phyloP scores from a whole-genome alignment of 2,888 invertebrate species.

The Napeogenes sylphis region DNA sequence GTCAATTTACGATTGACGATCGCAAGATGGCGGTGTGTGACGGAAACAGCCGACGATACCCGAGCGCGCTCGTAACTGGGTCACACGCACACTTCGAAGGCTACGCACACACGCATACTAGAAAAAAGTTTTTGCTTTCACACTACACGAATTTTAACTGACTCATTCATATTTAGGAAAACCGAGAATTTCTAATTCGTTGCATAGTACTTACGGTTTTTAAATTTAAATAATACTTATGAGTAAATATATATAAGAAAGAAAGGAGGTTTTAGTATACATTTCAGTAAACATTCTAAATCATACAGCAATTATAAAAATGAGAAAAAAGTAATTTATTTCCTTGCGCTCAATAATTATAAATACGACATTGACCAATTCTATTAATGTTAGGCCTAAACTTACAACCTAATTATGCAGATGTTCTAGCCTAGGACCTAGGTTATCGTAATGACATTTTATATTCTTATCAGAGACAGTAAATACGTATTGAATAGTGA shows the following conservation, averaged over 20 bases:
- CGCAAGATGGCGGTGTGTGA: constrained; percentile 62
- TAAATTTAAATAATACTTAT: not conserved
- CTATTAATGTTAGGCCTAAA: constrained; percentile 40
- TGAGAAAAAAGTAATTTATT: constrained; percentile 46
- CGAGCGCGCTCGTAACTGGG: constrained; percentile 72
- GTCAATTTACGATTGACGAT: constrained; percentile 50
- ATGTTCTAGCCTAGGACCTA: constrained; percentile 22
- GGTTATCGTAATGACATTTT: not conserved
- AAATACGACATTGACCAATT: constrained; percentile 39
- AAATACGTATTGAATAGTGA: not conserved
- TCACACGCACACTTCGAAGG: constrained; percentile 64
- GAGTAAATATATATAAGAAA: not conserved
- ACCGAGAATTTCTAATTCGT: not conserved
- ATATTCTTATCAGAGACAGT: not conserved
- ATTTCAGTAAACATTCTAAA: not conserved
- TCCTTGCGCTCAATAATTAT: constrained; percentile 37
- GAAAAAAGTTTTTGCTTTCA: constrained; percentile 57
- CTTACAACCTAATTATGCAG: constrained; percentile 42
- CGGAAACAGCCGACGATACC: constrained; percentile 61
- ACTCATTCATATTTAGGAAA: constrained; percentile 20
- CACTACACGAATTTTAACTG: constrained; percentile 53
- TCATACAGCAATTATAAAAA: constrained; percentile 10
- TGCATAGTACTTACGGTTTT: not conserved
- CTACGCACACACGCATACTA: constrained; percentile 46
- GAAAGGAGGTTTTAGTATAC: not conserved